These are phyloP conservation scores for Cygnus olor DNA, from an alignment of 2,797 vertebrate genomes.

Conservation along the genomic window DNA sequence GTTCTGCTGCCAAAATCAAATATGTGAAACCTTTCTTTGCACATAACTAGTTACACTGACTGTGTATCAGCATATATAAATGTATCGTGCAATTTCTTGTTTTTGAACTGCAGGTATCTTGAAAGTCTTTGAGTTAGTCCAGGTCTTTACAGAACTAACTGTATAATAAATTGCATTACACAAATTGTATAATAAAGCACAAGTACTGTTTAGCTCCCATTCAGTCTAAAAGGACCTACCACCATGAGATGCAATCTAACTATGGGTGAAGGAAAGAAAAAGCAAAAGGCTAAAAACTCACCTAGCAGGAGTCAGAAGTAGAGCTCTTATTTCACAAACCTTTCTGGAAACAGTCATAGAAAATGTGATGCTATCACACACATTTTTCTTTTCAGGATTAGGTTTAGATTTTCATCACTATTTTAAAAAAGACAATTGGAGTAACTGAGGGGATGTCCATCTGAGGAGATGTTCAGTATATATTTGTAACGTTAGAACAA, in stretches of 20 bases:
- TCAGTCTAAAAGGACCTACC: neutral
- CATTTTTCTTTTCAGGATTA: neutral
- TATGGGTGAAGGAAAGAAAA: neutral
- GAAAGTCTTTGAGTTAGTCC: neutral
- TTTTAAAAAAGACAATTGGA: neutral
- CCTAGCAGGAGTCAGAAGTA: neutral
- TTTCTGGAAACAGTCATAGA: neutral
- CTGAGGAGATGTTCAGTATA: rapidly evolving
- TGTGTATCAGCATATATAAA: neutral
- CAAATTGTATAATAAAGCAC: neutral
- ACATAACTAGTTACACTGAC: neutral
- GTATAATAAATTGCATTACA: too few relatives aligned
- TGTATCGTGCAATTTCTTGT: neutral
- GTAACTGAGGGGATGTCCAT: neutral
- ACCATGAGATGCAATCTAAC: neutral
- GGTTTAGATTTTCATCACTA: neutral
- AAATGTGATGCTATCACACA: neutral
- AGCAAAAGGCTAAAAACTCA: neutral
- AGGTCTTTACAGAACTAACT: neutral
- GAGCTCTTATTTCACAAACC: neutral
- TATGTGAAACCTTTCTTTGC: neutral
- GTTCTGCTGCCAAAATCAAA: neutral
- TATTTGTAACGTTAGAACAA: neutral
- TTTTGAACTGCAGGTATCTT: neutral
- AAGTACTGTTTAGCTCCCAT: neutral